Evolutionary conservation across 1,140 invertebrate genomes (phyloP), one percentile per base, ranked within the genome.

Genomic region (Camponotus floridanus): DNA sequence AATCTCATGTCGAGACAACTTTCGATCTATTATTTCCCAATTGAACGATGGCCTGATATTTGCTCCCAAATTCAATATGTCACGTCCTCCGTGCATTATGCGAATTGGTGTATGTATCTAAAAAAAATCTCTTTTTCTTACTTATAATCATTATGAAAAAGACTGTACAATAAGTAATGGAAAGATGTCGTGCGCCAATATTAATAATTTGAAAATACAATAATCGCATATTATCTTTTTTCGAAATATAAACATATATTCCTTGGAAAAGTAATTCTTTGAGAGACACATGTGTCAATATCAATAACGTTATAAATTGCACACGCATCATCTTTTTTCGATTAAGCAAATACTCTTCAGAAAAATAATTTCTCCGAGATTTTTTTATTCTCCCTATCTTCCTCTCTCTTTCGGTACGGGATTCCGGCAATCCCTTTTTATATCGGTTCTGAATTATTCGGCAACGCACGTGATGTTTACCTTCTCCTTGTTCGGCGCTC

Each of bases 11-110:
- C 85, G 81, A 3, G 86, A 86, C 31, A 86, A 80, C 26, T 2
- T 76, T 9, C 86, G 90, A 21, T 71, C 64, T 70, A 15, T 88
- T 57, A 90, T 70, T 45, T 89, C 90, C 92, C 92, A 93, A n/a
- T 74, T 15, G n/a, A 48, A 79, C 11, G 92, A 85, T 26, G 86
- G 73, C 4, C 91, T 84, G 5, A 93, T 64, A 18, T 92, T 93
- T 11, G 86, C 91, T 2, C 87, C 91, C 2, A 93, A 83, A 85
- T 93, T 92, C 45, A 93, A 45, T 78, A 93, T 92, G 42, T 93
- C 90, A 3, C 92, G 76, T 6, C 86, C 65, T 15, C 42, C 71
- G 62, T 92, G 88, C 3, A 87, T 45, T 15, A 91, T 31, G 11
- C 76, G 90, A 6, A 88, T 2, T 8, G 31, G 70, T 9, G 3